Evolutionary conservation across 1,140 invertebrate genomes (phyloP).

Genomic region (Danaus plexippus): DNA sequence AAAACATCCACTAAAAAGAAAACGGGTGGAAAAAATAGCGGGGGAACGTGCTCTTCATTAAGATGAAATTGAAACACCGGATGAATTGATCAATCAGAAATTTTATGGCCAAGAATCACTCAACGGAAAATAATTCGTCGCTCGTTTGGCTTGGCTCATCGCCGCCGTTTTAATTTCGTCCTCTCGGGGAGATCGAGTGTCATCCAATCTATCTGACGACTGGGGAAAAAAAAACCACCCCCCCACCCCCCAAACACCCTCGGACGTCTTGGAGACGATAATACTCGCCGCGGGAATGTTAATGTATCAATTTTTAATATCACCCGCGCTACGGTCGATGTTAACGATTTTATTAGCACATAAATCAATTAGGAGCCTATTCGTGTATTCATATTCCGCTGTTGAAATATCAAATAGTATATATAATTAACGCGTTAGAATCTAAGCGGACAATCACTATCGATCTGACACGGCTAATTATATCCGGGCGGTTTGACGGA

Average conservation of each 20-base stretch:
- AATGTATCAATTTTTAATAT: constrained; percentile 5
- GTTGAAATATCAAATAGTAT: too few species aligned
- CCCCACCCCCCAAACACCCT: constrained; percentile 22
- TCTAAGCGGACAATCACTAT: constrained; percentile 25
- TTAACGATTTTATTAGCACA: too few species aligned
- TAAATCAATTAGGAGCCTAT: too few species aligned
- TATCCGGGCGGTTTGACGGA: constrained; percentile 37
- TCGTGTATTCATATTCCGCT: too few species aligned
- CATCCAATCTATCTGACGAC: constrained; percentile 67
- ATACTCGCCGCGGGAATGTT: constrained; percentile 41
- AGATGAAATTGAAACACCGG: constrained; percentile 55
- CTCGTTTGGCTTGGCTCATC: constrained; percentile 61
- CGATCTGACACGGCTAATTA: constrained; percentile 40
- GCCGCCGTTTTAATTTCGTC: constrained; percentile 67
- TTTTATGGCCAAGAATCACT: constrained; percentile 69
- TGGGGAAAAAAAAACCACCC: constrained; percentile 48
- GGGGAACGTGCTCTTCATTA: constrained; percentile 64
- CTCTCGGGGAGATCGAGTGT: constrained; percentile 67
- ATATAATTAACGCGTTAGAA: not conserved
- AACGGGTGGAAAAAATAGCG: constrained; percentile 58
- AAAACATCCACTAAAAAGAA: constrained; percentile 60
- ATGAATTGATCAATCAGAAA: constrained; percentile 71
- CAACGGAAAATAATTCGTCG: constrained; percentile 67
- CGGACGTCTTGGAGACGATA: constrained; percentile 42
- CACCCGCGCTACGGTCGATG: too few species aligned